Evolutionary conservation across 1,140 invertebrate species (phyloP).

Genomic region (Danaus melanippus): DNA sequence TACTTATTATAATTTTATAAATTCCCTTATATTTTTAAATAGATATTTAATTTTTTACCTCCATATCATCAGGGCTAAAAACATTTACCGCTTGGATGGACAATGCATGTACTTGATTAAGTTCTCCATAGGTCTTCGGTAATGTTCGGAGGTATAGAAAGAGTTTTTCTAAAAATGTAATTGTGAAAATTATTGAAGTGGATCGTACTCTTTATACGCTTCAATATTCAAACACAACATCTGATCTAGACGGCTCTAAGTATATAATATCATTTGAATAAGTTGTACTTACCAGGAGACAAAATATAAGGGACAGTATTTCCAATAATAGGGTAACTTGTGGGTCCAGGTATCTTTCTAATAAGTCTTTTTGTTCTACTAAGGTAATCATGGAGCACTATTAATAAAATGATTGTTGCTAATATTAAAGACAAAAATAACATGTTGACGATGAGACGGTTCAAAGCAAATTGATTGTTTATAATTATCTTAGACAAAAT

Average conservation of each 20-base stretch:
- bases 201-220: no score
- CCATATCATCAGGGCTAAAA: constrained; percentile 14
- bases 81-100: constrained; percentile 5
- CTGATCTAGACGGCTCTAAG: no score
- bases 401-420: no score
- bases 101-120: constrained; percentile 8
- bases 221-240: no score
- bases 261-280: background rate
- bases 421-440: no score
- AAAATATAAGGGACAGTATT: constrained; percentile 8
- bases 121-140: constrained; percentile 5
- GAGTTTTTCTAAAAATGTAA: constrained; percentile 14
- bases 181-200: background rate
- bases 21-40: no score
- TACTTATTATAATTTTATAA: no score
- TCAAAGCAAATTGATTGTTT: no score
- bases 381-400: no score
- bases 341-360: constrained; percentile 12
- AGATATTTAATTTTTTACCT: constrained; percentile 7
- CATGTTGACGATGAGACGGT: no score
- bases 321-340: constrained; percentile 10
- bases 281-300: constrained; percentile 11
- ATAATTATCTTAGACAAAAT: no score
- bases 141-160: constrained; percentile 7
- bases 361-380: background rate